Evolutionary conservation across 1,140 invertebrate species (phyloP), one percentile per base, ranked within the genome.

Genomic region (Leptinotarsa lineolata): DNA sequence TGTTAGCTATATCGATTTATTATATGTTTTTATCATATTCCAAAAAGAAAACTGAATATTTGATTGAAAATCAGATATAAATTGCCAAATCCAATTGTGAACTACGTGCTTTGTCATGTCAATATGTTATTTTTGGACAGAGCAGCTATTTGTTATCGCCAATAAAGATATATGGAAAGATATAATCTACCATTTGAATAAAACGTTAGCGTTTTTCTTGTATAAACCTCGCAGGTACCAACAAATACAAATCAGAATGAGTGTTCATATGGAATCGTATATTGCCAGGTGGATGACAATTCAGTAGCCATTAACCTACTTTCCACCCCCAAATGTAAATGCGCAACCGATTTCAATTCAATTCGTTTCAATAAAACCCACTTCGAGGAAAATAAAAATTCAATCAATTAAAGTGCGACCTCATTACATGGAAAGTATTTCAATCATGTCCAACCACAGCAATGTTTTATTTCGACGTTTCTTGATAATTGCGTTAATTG

Each of bases 241-340:
- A 39, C 30, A 39, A 39, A 39, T 39, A 39, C 30, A 39, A 39
- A 39, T 39, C 4, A 13, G 48, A 54, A 54, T 54, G 48, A 54
- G 48, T 18, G 16, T 54, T 54, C 13, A 15, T 16, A 54, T 68
- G 66, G 44, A 68, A 68, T 68, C 20, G 66, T 68, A n/a, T 68
- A 39, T 11, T 39, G 30, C 30, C 30, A 54, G 66, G 66, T 68
- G 22, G 48, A 54, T 15, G 44, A 68, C 66, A 44, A 68, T 68
- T 68, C 20, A 68, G 16, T 68, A 68, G 44, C 66, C 66, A 68
- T 68, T 68, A 68, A 68, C 66, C 66, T 48, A 68, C 30, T 68
- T 68, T 30, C 20, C 39, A 68, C 66, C 66, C 39, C 66, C 18
- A 68, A 68, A 68, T 68, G 66, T 48, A 68, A 68, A 68, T 68